Base-by-base conservation (phyloP, 2,113 vertebrate genomes). In the Corythoichthys intestinalis region DNA sequence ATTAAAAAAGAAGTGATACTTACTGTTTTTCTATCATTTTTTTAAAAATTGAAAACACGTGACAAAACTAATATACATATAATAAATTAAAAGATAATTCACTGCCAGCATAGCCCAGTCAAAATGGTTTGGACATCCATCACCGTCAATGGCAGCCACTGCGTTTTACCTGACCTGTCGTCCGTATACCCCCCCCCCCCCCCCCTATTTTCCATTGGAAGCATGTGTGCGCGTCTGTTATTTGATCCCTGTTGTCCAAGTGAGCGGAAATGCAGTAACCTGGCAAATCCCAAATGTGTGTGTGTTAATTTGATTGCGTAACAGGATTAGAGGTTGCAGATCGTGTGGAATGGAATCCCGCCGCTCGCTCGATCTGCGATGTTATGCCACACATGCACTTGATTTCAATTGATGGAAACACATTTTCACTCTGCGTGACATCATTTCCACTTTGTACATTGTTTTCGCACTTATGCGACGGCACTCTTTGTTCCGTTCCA, bases 321-420 rank as follows among this genome's bases (percentile, higher is more conserved):
- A 90, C 77, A n/a, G 80, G 81, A 73, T 84, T 82, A 77, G 69
- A 60, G 73, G 70, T 64, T 11, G 67, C 81, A 82, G 87, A 82
- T 86, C 83, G 84, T 87, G 73, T 80, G 83, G 81, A 81, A 89
- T 86, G 81, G 85, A 83, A 87, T 84, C 79, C 82, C 48, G 35
- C 49, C 71, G 15, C n/a, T 44, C 75, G 3, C 70, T 75, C 77
- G 68, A 13, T 84, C 74, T 70, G 10, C 81, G 76, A 72, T 83
- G 76, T 66, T 77, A 84, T 70, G 80, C 73, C 35, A 75, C 50
- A 58, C 61, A 47, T 53, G 39, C 67, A 48, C 46, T 54, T 69
- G 60, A 44, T 41, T 44, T 44, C 41, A 64, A 17, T 11, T 47
- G 61, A 41, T 8, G 60, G n/a, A 44, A 28, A 28, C 10, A 48